Percentiles rank a stretch among this genome's conserved stretches.
Evolutionary conservation across 2,113 vertebrate species (phyloP).

Genomic region (Excalfactoria chinensis): DNA sequence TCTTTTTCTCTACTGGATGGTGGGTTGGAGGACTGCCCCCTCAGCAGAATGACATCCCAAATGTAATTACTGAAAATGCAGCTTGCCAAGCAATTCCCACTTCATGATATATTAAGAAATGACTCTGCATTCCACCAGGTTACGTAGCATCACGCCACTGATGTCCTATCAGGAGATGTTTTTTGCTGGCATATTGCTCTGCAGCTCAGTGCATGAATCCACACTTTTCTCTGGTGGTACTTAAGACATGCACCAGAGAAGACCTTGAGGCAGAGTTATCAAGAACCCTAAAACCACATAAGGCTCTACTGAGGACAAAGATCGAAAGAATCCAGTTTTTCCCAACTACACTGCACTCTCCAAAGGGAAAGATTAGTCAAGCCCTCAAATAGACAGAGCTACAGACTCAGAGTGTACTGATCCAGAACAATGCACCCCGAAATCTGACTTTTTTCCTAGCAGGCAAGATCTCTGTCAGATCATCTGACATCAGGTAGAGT

Average conservation of each 20-base stretch:
- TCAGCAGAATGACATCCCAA: not conserved
- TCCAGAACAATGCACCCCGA: conserved; percentile 26
- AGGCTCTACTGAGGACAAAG: not conserved
- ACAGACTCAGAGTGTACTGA: not conserved
- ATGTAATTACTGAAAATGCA: conserved; percentile 1
- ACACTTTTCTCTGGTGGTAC: conserved; percentile 34
- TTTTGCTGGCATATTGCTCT: conserved; percentile 56
- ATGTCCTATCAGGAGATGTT: conserved; percentile 50
- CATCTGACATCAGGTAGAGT: not conserved
- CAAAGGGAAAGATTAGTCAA: not conserved
- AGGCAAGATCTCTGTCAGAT: not conserved
- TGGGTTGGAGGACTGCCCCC: not conserved
- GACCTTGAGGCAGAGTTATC: conserved; percentile 15
- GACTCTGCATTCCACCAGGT: conserved; percentile 46
- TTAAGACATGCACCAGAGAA: conserved; percentile 9
- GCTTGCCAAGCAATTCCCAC: not conserved
- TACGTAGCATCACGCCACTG: conserved; percentile 50
- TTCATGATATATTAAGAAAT: conserved; percentile 48
- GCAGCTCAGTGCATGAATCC: conserved; percentile 59
- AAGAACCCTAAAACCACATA: not conserved
- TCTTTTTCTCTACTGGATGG: not conserved
- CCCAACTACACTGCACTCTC: not conserved
- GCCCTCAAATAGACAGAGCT: not conserved
- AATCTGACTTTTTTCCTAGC: not conserved
- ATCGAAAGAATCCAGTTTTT: not conserved